These are phyloP conservation scores for Anableps anableps DNA, from an alignment of 2,797 vertebrate genomes.

Conservation along the genomic window DNA sequence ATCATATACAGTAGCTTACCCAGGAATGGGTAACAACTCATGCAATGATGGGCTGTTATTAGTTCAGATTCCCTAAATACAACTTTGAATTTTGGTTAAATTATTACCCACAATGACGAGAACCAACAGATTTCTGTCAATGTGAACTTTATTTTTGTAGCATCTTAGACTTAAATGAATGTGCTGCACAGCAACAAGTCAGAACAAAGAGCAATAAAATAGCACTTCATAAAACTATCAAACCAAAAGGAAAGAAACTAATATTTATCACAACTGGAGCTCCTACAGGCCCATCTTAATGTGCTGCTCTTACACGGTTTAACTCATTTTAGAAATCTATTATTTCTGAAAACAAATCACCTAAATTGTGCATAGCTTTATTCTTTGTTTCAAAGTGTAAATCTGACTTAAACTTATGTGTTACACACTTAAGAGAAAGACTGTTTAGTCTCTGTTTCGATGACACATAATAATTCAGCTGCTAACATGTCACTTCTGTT, in stretches of 20 bases:
- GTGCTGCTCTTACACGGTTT: background rate
- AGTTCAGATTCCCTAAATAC: background rate
- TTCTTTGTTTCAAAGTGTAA: background rate
- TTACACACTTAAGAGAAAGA: background rate
- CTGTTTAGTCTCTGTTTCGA: background rate
- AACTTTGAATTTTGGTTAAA: background rate
- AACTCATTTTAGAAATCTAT: background rate
- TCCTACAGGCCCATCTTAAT: too few species aligned
- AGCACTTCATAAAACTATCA: background rate
- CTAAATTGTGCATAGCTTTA: background rate
- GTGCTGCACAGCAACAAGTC: background rate
- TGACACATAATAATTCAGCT: background rate
- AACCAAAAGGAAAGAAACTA: background rate
- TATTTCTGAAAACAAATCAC: background rate
- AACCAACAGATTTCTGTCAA: background rate
- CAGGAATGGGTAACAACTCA: background rate
- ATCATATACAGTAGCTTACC: too few species aligned
- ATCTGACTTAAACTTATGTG: background rate
- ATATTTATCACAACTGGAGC: background rate
- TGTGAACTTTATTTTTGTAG: background rate
- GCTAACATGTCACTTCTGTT: background rate
- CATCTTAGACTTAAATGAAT: background rate
- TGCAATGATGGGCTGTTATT: background rate
- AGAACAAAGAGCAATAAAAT: background rate
- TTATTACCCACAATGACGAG: background rate